Evolutionary conservation across 2,113 vertebrate species (phyloP).

Genomic region (Garra rufa): DNA sequence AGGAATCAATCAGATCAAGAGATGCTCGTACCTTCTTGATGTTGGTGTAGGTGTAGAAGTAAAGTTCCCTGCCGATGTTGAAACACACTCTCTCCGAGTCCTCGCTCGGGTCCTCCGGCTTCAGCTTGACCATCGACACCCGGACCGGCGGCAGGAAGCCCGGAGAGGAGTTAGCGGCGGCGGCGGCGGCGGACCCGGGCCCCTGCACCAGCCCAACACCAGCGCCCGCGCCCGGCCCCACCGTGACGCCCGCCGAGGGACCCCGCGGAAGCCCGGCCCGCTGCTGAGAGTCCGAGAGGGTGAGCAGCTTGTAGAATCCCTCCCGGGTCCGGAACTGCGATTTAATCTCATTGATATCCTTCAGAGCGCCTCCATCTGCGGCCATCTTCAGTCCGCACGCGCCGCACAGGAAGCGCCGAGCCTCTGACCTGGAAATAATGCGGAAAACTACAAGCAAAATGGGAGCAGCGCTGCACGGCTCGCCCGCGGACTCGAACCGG

Average conservation of each 20-base stretch:
- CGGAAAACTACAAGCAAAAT: conserved; percentile 57
- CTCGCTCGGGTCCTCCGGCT: conserved; percentile 83
- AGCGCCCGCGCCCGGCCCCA: conserved; percentile 75
- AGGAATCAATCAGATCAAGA: background rate
- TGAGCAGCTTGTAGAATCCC: conserved; percentile 91
- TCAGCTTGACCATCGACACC: conserved; percentile 88
- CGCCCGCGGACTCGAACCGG: background rate
- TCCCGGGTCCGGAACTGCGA: conserved; percentile 91
- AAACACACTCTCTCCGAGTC: conserved; percentile 90
- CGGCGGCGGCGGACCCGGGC: conserved; percentile 71
- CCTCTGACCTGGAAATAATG: conserved; percentile 77
- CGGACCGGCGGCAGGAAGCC: conserved; percentile 87
- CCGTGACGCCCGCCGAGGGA: conserved; percentile 73
- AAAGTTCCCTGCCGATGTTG: conserved; percentile 90
- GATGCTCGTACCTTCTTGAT: conserved; percentile 77
- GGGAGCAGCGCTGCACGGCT: background rate
- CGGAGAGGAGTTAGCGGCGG: conserved; percentile 76
- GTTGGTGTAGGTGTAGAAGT: conserved; percentile 87
- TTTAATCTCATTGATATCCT: conserved; percentile 90
- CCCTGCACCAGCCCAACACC: conserved; percentile 78
- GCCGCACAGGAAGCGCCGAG: conserved; percentile 76
- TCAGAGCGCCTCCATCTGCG: conserved; percentile 83
- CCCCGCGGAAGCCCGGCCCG: conserved; percentile 82
- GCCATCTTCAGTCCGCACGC: conserved; percentile 81
- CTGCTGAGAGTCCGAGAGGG: conserved; percentile 83